These are phyloP conservation scores for Propsilocerus akamusi DNA, from an alignment of 1,140 invertebrate species.

Conservation along the genomic window DNA sequence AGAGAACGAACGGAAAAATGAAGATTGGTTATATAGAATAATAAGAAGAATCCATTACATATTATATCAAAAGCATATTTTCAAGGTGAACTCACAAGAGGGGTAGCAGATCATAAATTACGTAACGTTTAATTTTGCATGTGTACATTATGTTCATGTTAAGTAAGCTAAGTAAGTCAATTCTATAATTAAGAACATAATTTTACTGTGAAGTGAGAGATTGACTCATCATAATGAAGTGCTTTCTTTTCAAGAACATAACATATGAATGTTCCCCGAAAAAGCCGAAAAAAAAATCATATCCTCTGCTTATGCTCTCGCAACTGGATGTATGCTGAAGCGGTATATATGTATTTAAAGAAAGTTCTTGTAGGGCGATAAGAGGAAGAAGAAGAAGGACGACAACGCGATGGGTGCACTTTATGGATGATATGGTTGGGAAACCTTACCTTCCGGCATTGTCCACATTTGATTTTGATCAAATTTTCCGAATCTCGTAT, in stretches of 20 bases:
- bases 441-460: constrained; percentile 1
- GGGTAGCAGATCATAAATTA: no score
- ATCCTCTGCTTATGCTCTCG: neutral
- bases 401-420: neutral
- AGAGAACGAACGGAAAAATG: neutral
- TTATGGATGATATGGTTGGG: neutral
- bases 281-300: constrained; percentile 4
- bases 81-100: constrained; percentile 4
- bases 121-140: no score
- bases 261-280: no score
- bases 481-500: constrained; percentile 1
- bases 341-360: neutral
- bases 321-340: no score
- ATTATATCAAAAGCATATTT: constrained; percentile 4
- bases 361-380: neutral
- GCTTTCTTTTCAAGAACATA: no score
- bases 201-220: no score
- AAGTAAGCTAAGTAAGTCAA: no score
- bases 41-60: constrained; percentile 3
- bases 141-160: no score
- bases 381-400: neutral
- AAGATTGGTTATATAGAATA: neutral
- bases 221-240: no score
- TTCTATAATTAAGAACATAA: no score
- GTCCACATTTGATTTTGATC: neutral